Evolutionary conservation across 2,113 vertebrate genomes (phyloP), one percentile per base, ranked within the genome.

Genomic region (Balaeniceps rex): DNA sequence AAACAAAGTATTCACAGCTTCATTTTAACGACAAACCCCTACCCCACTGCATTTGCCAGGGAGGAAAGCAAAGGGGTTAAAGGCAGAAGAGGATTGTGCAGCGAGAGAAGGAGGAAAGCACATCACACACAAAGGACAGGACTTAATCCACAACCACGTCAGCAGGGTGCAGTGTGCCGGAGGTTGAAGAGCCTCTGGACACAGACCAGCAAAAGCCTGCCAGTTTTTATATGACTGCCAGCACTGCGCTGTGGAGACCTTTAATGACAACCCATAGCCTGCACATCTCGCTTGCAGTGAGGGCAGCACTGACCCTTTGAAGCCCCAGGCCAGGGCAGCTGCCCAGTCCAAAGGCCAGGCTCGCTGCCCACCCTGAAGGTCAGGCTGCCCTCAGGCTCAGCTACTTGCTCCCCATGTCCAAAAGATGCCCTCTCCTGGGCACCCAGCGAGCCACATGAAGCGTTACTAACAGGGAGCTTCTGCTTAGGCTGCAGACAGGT

Each of bases 341-440:
- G 77, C 47, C 28, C n/a, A 65, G 54, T 38, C n/a, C 5, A 5
- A 64, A 66, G 61, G 66, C 42, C 54, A 80, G 85, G 82, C 87
- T 71, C 2, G 0, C 75, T 83, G 85, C 58, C 93, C 70, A n/a
- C 54, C 29, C 60, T 93, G 86, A 94, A 94, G 94, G 96, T 96
- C 94, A 88, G 77, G 23, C 76, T 96, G 92, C 72, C 95, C 86
- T 87, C 44, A 10, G 38, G 74, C 87, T 74, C 65, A n/a, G 74
- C 42, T 64, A 28, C 55, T 92, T n/a, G 72, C 34, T 93, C 47
- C 57, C 63, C 68, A 1, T 79, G 65, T 68, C 95, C 49, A 42
- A 82, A 81, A 92, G 66, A 92, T 88, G 92, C 91, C 94, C 85
- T 69, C 89, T 97, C 44, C 95, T 81, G 94, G 94, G 26, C 86